phyloP scores from a whole-genome alignment of 1,140 invertebrate genomes.

The Aphis craccivora region DNA sequence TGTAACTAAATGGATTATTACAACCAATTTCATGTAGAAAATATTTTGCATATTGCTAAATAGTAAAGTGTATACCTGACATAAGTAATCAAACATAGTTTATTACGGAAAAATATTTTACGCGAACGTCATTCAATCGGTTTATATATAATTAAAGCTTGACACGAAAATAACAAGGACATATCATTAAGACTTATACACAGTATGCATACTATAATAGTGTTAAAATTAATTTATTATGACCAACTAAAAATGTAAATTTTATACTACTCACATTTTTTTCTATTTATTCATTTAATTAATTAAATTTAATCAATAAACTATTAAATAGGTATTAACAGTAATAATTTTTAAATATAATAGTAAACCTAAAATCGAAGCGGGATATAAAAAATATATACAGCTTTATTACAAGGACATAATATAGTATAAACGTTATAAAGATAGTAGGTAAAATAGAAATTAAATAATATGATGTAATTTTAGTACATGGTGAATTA shows the following conservation, averaged over 20 bases:
- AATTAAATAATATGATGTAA: not conserved
- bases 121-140: not conserved
- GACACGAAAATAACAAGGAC: conserved; percentile 6
- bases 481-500: not conserved
- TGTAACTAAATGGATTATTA: not conserved
- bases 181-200: not conserved
- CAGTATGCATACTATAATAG: not conserved
- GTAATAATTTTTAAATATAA: not conserved
- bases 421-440: not conserved
- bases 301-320: not conserved
- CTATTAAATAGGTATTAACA: not conserved
- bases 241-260: not conserved
- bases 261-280: not conserved
- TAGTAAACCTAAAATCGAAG: not conserved
- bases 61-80: not conserved
- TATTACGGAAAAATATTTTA: not conserved
- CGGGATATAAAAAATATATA: not conserved
- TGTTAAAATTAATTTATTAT: not conserved
- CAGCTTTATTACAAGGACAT: not conserved
- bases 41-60: not conserved
- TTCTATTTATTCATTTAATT: not conserved
- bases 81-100: not conserved
- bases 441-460: not conserved
- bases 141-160: not conserved
- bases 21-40: not conserved